A percentile compares a stretch with the other conserved stretches of the same genome.
These are phyloP conservation scores for Zonitis immaculata DNA, from an alignment of 2,888 invertebrate genomes.

Conservation along the genomic window DNA sequence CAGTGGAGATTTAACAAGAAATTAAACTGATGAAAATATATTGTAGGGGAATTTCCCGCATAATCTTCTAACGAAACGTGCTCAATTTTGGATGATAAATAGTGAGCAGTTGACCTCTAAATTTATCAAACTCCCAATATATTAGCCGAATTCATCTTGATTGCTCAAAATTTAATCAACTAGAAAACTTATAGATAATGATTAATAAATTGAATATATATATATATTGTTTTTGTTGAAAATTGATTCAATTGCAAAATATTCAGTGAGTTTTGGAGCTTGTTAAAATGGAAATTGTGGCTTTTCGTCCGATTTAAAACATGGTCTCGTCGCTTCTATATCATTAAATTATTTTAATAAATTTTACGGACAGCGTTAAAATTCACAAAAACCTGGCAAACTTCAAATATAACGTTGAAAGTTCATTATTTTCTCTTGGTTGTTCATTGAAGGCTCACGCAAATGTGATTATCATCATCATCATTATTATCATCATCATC, in stretches of 20 bases:
- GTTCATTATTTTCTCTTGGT: constrained; percentile 9
- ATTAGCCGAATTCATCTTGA: neutral
- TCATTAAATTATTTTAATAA: constrained; percentile 12
- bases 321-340: neutral
- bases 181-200: neutral
- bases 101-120: neutral
- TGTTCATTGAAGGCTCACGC: constrained; percentile 10
- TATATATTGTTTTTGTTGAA: too few relatives aligned
- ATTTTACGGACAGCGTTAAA: constrained; percentile 4
- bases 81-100: neutral
- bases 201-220: too few relatives aligned
- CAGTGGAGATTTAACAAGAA: too few relatives aligned
- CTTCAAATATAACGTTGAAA: constrained; percentile 10
- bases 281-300: neutral
- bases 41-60: neutral
- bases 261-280: neutral
- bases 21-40: too few relatives aligned
- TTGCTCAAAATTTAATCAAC: neutral
- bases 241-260: too few relatives aligned
- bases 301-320: constrained; percentile 3
- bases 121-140: neutral
- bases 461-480: constrained; percentile 15
- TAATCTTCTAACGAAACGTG: neutral
- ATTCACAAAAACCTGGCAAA: constrained; percentile 5
- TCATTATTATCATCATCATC: neutral